Evolutionary conservation across 2,888 invertebrate genomes (phyloP).

Genomic region (Invenusta paracnida): DNA sequence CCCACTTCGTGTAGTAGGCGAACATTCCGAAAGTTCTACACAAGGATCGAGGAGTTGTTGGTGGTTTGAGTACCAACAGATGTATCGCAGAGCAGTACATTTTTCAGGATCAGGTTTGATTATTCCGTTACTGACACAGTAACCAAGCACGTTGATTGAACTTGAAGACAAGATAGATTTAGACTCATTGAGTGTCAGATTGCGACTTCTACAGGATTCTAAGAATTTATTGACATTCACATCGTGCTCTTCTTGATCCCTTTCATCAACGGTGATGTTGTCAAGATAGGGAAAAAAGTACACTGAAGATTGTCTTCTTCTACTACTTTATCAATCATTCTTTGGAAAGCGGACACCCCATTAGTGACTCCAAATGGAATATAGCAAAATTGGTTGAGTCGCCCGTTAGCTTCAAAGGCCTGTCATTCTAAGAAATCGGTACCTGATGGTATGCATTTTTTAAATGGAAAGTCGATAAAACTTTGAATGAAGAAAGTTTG

Average conservation of each 20-base stretch:
- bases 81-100: not conserved
- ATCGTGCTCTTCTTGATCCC: not conserved
- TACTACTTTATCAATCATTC: not conserved
- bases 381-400: not conserved
- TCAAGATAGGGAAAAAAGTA: too few relatives aligned
- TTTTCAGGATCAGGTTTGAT: not conserved
- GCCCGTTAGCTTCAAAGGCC: not conserved
- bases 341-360: not conserved
- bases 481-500: constrained; percentile 21
- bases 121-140: too few relatives aligned
- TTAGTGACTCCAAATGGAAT: not conserved
- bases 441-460: constrained; percentile 10
- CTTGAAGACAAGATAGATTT: not conserved
- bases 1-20: not conserved
- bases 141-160: not conserved
- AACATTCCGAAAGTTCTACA: not conserved
- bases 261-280: too few relatives aligned
- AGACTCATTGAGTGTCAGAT: not conserved
- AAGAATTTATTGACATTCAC: not conserved
- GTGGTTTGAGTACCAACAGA: too few relatives aligned
- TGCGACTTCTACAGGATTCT: not conserved
- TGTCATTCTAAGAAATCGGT: not conserved
- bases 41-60: not conserved
- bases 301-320: not conserved
- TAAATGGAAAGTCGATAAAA: constrained; percentile 10